These are phyloP conservation scores for Threskiornis aethiopicus DNA, from an alignment of 2,797 vertebrate species.

Conservation along the genomic window DNA sequence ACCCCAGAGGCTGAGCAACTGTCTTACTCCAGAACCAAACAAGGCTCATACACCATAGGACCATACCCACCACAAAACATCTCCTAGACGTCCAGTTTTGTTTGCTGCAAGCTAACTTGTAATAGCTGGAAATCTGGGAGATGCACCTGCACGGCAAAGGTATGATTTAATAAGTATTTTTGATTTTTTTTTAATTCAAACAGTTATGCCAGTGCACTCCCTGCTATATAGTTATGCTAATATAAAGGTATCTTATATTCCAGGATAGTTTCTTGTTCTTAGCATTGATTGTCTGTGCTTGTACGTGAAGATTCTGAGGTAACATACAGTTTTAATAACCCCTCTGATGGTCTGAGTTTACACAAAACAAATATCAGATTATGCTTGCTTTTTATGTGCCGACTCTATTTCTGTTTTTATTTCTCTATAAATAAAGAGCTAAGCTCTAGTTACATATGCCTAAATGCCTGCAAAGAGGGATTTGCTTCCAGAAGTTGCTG, in stretches of 20 bases:
- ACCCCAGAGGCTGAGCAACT: neutral
- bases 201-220: neutral
- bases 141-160: neutral
- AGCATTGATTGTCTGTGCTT: neutral
- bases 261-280: neutral
- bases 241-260: neutral
- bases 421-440: slow-evolving; percentile 48
- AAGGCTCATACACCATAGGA: fast-evolving
- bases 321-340: slow-evolving; percentile 50
- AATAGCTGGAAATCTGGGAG: neutral
- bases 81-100: neutral
- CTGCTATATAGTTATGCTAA: neutral
- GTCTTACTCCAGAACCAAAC: neutral
- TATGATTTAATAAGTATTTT: neutral
- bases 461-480: slow-evolving; percentile 34
- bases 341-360: neutral
- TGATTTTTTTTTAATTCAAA: neutral
- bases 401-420: slow-evolving; percentile 37
- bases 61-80: neutral
- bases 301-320: neutral
- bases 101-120: neutral
- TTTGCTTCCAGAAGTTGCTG: slow-evolving; percentile 33
- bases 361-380: slow-evolving; percentile 38
- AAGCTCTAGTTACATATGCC: slow-evolving; percentile 29
- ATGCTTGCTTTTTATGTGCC: neutral